Conservation (phyloP, 1,140 invertebrate genomes). For the Cotesia vestalis region DNA sequence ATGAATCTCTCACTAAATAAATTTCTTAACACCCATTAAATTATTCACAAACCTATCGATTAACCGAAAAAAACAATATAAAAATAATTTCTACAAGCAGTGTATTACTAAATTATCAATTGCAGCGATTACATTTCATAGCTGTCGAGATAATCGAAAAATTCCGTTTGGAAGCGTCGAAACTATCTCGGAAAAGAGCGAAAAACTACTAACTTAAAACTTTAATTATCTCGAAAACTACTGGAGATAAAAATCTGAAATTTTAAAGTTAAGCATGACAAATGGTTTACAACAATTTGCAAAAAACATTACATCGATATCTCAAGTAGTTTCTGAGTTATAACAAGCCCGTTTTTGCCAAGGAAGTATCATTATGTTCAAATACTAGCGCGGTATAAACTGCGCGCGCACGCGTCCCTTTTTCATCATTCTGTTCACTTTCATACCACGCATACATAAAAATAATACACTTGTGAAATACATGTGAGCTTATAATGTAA, state of each 20-base stretch:
- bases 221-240: conserved; percentile 39
- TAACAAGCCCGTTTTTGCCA: conserved; percentile 52
- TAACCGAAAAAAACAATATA: no score
- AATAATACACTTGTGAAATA: not conserved
- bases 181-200: conserved; percentile 3
- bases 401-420: conserved; percentile 31
- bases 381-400: conserved; percentile 17
- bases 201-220: conserved; percentile 39
- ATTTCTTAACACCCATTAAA: no score
- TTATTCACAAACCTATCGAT: no score
- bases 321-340: conserved; percentile 47
- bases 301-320: conserved; percentile 48
- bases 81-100: no score
- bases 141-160: not conserved
- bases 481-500: no score
- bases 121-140: no score
- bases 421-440: not conserved
- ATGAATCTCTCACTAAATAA: no score
- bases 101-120: no score
- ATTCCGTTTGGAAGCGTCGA: not conserved
- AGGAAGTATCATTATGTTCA: conserved; percentile 32
- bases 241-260: not conserved
- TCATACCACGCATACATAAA: not conserved
- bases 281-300: conserved; percentile 42
- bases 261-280: conserved; percentile 49